Percentiles rank a stretch among this genome's conserved stretches.
phyloP scores from a whole-genome alignment of 2,888 invertebrate species.

The Tridacna gigas region DNA sequence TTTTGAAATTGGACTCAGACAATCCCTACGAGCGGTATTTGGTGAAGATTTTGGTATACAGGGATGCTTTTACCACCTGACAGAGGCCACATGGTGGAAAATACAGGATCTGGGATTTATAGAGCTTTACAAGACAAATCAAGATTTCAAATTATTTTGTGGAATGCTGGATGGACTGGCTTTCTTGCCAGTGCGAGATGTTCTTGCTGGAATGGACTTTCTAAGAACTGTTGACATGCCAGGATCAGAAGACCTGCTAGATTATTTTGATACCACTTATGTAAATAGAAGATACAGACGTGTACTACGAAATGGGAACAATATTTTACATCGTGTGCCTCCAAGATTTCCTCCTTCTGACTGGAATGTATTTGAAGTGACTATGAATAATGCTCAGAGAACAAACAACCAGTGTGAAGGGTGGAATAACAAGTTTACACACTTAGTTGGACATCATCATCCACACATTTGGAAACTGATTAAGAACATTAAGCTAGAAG shows the following conservation, averaged over 20 bases:
- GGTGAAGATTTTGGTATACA: neutral
- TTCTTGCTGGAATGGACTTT: neutral
- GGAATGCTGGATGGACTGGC: conserved; percentile 27
- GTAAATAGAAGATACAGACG: neutral
- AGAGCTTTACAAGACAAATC: neutral
- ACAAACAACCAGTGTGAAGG: too few species aligned
- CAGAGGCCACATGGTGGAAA: neutral
- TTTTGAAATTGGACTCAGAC: neutral
- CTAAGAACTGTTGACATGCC: neutral
- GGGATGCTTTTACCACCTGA: neutral
- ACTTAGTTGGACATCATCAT: conserved; percentile 16
- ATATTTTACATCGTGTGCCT: conserved; percentile 5
- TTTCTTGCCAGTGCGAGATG: conserved; percentile 3
- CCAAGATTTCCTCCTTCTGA: conserved; percentile 13
- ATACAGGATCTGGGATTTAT: neutral
- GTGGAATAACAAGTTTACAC: conserved; percentile 20
- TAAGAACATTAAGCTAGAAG: conserved; percentile 15
- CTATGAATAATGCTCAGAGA: neutral
- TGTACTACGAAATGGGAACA: conserved; percentile 4
- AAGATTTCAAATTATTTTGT: conserved; percentile 7
- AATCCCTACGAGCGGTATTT: neutral
- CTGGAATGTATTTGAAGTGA: conserved; percentile 20
- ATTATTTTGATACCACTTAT: neutral
- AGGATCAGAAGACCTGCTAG: neutral
- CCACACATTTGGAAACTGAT: conserved; percentile 18